Base-by-base conservation (phyloP, 2,113 vertebrate species). In the Percina caprodes region DNA sequence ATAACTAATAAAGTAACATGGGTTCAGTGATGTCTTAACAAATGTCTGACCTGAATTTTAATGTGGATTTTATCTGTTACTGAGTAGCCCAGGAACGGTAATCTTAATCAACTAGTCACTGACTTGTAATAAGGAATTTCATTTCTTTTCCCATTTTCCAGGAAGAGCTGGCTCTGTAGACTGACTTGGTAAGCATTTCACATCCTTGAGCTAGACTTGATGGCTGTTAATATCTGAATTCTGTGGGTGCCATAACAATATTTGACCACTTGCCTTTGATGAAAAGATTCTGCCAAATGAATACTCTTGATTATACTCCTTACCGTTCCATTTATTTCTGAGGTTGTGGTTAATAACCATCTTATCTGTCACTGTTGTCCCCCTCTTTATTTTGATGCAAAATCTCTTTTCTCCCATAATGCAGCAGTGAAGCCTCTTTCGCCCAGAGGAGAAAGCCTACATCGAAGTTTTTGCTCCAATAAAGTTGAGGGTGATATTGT, bases 271-370 rank as follows among this genome's bases (percentile, higher is more conserved):
- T 56, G 62, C 88, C 91, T 62, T 58, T 95, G 95, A 96, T 95
- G 93, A 93, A 71, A 65, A 81, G 92, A 94, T 96, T 96, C 93
- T 95, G 95, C 95, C 95, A 95, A 91, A 96, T 96, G 95, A 95
- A 7, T 69, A 2, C 21, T n/a, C 1, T 1, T 95, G 95, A 96
- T 95, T 95, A 95, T 94, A 95, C 80, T 67, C 84, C 8, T 77
- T 89, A 93, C 95, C 94, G 95, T 96, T 95, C 95, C 94, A 93
- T 86, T 54, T 80, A 82, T 68, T 21, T 92, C 94, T 95, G 95
- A 95, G 93, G 90, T 84, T 70, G 2, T 79, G 80, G 74, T 79
- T 59, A 9, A 1, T n/a, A 2, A 51, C 59, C 2, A 1, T 7
- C 2, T 2, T 13, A 3, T 30, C 1, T 51, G 4, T 2, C 4